Conservation (phyloP, 2,113 vertebrate species). For the Onychostoma macrolepis region DNA sequence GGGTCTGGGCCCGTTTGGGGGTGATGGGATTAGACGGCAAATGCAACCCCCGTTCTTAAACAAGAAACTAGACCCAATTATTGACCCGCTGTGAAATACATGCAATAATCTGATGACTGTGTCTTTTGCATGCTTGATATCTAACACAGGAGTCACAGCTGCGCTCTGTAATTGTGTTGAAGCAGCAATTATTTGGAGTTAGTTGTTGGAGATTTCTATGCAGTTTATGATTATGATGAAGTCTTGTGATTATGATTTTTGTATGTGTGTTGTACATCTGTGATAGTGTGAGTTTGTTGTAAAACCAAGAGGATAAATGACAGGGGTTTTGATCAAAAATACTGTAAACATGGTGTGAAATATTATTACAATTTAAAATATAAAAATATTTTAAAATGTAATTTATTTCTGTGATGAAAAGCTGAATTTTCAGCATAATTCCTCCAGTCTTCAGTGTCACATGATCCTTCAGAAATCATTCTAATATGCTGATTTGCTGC, state of each 20-base stretch:
- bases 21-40: neutral
- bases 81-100: neutral
- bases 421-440: neutral
- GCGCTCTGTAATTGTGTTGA: neutral
- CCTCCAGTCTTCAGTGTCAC: too few relatives aligned
- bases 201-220: neutral
- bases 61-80: neutral
- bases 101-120: neutral
- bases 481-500: neutral
- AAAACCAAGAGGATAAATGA: neutral
- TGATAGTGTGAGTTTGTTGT: neutral
- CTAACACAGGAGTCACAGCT: neutral
- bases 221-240: neutral
- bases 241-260: neutral
- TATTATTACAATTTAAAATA: neutral
- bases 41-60: slow-evolving; percentile 3
- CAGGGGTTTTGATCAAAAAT: neutral
- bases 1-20: neutral
- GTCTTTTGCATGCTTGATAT: neutral
- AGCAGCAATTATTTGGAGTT: neutral
- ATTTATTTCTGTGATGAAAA: neutral
- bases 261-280: neutral
- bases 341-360: neutral
- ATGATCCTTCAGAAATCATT: too few relatives aligned
- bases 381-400: neutral